phyloP scores from a whole-genome alignment of 30 jellyfish, hydroid and myxozoan species.

The Aurelia aurita region DNA sequence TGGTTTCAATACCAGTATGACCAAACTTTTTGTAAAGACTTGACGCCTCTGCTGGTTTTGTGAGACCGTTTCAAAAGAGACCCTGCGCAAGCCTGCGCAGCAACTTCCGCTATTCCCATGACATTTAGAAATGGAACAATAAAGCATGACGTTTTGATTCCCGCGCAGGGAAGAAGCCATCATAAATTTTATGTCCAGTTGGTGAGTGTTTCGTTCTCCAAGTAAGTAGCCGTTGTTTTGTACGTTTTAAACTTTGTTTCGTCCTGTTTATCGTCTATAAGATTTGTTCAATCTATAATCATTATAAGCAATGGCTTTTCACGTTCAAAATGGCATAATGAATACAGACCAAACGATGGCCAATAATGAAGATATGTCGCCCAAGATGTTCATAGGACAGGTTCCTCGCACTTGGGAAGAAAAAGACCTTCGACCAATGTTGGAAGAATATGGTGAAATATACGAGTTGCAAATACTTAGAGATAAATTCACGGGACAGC shows the following conservation, averaged over 20 bases:
- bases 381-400: conserved; percentile 86
- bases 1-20: too few relatives aligned
- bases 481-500: conserved; percentile 83
- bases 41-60: too few relatives aligned
- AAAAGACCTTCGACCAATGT: conserved; percentile 74
- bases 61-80: too few relatives aligned
- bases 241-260: neutral
- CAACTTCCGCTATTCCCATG: too few relatives aligned
- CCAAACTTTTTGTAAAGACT: too few relatives aligned
- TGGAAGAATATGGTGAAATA: conserved; percentile 83
- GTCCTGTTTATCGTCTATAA: conserved; percentile 27
- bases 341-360: conserved; percentile 16
- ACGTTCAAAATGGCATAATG: conserved; percentile 68
- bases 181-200: too few relatives aligned
- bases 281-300: neutral
- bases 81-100: too few relatives aligned
- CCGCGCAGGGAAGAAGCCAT: too few relatives aligned
- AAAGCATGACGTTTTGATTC: too few relatives aligned
- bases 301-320: conserved; percentile 36
- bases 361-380: conserved; percentile 34
- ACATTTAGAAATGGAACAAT: too few relatives aligned
- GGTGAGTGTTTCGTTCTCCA: too few relatives aligned
- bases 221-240: too few relatives aligned
- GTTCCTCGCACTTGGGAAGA: conserved; percentile 91
- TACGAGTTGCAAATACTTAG: conserved; percentile 65